Conservation (phyloP, 2,888 invertebrate genomes). For the Meliscaeva auricollis region DNA sequence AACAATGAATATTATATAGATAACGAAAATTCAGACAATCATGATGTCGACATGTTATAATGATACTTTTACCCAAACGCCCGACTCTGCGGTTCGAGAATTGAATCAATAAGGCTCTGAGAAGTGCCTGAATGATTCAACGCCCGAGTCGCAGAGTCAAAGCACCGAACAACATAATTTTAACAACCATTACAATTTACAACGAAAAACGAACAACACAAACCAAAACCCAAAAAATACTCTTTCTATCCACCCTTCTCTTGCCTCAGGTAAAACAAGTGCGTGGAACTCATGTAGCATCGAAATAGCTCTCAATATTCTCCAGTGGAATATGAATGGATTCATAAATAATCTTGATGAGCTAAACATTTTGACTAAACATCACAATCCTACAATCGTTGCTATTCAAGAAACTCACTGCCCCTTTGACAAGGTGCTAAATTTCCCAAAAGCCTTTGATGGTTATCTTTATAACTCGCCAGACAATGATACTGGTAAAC, state of each 20-base stretch:
- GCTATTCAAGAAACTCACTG: background rate
- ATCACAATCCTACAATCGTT: background rate
- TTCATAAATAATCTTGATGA: background rate
- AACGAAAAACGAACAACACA: background rate
- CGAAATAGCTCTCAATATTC: background rate
- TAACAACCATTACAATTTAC: background rate
- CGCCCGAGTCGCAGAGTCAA: conserved; percentile 4
- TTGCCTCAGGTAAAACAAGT: background rate
- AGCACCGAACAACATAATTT: background rate
- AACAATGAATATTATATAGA: conserved; percentile 6
- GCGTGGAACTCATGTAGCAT: background rate
- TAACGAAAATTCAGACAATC: background rate
- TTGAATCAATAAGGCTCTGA: background rate
- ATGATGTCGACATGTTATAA: background rate
- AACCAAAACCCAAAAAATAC: background rate
- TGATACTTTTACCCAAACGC: background rate
- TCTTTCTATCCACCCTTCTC: background rate
- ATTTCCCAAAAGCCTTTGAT: background rate
- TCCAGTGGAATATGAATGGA: background rate
- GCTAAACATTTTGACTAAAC: too few relatives aligned
- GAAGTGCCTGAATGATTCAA: background rate
- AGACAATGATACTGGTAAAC: background rate
- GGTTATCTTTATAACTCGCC: background rate
- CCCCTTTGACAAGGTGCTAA: background rate
- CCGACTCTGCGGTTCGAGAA: background rate